Conservation (phyloP, 2,888 invertebrate genomes). For the Eupithecia abbreviata region DNA sequence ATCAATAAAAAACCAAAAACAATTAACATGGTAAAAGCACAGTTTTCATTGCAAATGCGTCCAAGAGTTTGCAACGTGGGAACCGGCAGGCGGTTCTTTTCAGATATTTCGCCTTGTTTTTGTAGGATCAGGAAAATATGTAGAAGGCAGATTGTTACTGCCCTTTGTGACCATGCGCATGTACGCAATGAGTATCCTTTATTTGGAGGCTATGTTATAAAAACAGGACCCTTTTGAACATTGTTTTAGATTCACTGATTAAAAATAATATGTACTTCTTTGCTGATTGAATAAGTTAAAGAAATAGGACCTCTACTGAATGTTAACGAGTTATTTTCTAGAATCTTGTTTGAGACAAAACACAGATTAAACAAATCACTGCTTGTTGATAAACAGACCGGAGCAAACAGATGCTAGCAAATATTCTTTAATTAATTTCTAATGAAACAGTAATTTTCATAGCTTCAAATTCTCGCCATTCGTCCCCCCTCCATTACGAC, state of each 20-base stretch:
- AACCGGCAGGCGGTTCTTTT: constrained; percentile 56
- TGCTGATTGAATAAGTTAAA: background rate
- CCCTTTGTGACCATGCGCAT: constrained; percentile 9
- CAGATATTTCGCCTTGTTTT: constrained; percentile 54
- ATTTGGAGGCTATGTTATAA: constrained; percentile 3
- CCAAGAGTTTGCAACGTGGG: constrained; percentile 48
- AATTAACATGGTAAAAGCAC: background rate
- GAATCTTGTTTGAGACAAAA: background rate
- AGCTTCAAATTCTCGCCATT: constrained; percentile 19
- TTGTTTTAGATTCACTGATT: background rate
- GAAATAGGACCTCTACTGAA: background rate
- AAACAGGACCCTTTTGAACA: background rate
- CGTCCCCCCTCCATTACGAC: constrained; percentile 20
- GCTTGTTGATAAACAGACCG: background rate
- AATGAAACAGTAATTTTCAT: constrained; percentile 22
- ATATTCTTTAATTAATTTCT: constrained; percentile 8
- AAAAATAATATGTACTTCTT: background rate
- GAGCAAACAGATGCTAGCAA: background rate
- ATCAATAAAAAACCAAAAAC: background rate
- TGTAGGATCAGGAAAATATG: constrained; percentile 42
- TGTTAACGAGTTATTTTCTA: background rate
- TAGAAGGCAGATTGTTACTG: constrained; percentile 25
- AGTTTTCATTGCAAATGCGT: constrained; percentile 7
- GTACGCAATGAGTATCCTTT: constrained; percentile 1
- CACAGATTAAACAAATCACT: background rate